Evolutionary conservation across 2,888 invertebrate genomes (phyloP), one percentile per base, ranked within the genome.

Genomic region (Eupithecia tripunctaria): DNA sequence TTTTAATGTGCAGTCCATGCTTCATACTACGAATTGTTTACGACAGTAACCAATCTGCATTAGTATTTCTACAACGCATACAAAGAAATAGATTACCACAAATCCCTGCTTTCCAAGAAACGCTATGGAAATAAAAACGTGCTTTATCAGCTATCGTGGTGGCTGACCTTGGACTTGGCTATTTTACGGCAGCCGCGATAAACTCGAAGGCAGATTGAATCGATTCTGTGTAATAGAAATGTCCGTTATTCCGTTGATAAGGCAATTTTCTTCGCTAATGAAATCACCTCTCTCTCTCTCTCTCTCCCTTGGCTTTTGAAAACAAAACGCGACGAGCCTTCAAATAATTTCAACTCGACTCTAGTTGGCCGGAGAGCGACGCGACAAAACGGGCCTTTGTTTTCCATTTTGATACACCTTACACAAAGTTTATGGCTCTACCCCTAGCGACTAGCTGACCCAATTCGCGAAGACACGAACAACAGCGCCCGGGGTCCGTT

Each of bases 1-100:
- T 88, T 86, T 84, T 84, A 84, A 85, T 86, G 84, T 78, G 78
- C 76, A 77, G 84, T 78, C 78, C 75, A 77, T 29, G 76, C 78
- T 75, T 81, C 71, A 81, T 76, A 79, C 79, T 73, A 67, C 75
- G 78, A 80, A 84, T 82, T 85, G 85, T 86, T 84, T 85, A 84
- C 84, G 81, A 68, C 29, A 18, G 27, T 18, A 60, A 32, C 62
- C 36, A 36, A 63, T 63, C 18, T 32, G 62, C 62, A n/a, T 32
- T 1, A 32, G 62, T 36, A 32, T 36, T n/a, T 29, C n/a, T 32
- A 10, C 36, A 32, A 32, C 1, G 62, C 6, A n/a, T n/a, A n/a
- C 10, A 21, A 51, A 47, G 8, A 47, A 51, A 51, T 51, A 8
- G 8, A 21, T 51, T 51, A 21, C 2, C 47, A 62, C 21, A 36